Evolutionary conservation across 1,140 invertebrate genomes (phyloP), one percentile per base, ranked within the genome.

Genomic region (Drosophila nikananu): DNA sequence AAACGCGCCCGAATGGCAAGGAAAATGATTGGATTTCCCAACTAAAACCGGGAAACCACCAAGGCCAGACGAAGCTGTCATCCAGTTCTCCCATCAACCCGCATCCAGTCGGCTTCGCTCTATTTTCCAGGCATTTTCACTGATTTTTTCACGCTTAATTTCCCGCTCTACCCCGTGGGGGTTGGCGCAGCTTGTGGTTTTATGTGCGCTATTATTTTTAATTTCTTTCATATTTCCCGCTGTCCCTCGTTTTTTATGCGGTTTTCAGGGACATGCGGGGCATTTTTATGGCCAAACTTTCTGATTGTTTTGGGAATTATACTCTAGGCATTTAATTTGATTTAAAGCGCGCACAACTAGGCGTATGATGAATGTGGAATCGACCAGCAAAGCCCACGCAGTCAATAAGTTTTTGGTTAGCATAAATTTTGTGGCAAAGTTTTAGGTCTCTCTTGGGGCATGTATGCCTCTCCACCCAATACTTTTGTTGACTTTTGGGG

Each of bases 121-220:
- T 74, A 74, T 80, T 80, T 83, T 83, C 77, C 80, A 87, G 41
- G 65, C 67, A 75, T 89, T 87, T 87, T 79, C 84, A 83, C 84
- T 80, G 83, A 83, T 89, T 83, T 86, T 58, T 86, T 89, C 64
- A 65, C 77, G 83, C 83, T 84, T 87, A 87, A 89, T 87, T 87
- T 89, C 84, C 78, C 77, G 52, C 57, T 39, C 55, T 41, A 51
- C 77, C 41, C 21, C 21, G 3, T 5, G 42, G 41, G 19, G 54
- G 54, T 41, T 32, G 63, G 32, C 55, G n/a, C 55, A 77, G 75
- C 42, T 61, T 78, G 64, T 57, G 75, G 75, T 61, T 78, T 78
- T 78, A 78, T 78, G 76, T 79, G 54, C 59, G 59, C 77, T 79
- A 79, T 79, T 79, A 79, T 79, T 79, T 79, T 79, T 79, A 79